Conservation (phyloP, 2,888 invertebrate species). For the Agrochola lychnidis region DNA sequence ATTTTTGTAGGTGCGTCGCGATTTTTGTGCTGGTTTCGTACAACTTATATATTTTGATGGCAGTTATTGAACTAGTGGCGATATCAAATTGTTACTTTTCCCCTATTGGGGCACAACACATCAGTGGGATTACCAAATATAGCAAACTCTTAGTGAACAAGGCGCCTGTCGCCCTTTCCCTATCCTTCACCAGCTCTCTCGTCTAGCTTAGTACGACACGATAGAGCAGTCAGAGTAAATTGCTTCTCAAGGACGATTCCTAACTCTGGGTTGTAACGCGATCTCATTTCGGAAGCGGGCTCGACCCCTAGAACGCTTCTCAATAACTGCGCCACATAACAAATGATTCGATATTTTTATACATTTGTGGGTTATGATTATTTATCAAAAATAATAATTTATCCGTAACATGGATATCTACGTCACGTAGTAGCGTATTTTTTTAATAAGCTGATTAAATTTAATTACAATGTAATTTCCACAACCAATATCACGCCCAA, state of each 20-base stretch:
- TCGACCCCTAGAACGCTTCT: conserved; percentile 56
- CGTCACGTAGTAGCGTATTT: conserved; percentile 15
- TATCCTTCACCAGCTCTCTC: conserved; percentile 53
- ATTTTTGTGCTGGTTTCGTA: conserved; percentile 62
- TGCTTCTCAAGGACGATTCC: conserved; percentile 51
- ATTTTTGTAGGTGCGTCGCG: conserved; percentile 66
- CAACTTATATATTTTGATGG: conserved; percentile 61
- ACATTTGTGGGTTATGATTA: conserved; percentile 44
- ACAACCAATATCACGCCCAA: conserved; percentile 42
- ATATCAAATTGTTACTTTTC: conserved; percentile 54
- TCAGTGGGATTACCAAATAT: conserved; percentile 57
- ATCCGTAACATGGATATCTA: conserved; percentile 11
- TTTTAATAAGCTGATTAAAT: conserved; percentile 8
- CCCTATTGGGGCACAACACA: conserved; percentile 63
- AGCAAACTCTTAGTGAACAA: conserved; percentile 39
- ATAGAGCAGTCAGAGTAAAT: conserved; percentile 49
- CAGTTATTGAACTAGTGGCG: conserved; percentile 63
- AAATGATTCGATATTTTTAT: conserved; percentile 63
- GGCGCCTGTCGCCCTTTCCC: conserved; percentile 24
- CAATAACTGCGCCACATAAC: conserved; percentile 58
- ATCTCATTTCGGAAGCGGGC: conserved; percentile 73
- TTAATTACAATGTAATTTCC: conserved; percentile 1
- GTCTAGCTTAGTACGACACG: conserved; percentile 38
- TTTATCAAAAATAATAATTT: conserved; percentile 42
- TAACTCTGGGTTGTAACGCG: conserved; percentile 72